phyloP scores from a whole-genome alignment of 2,888 invertebrate species.

The Parnassius glacialis region DNA sequence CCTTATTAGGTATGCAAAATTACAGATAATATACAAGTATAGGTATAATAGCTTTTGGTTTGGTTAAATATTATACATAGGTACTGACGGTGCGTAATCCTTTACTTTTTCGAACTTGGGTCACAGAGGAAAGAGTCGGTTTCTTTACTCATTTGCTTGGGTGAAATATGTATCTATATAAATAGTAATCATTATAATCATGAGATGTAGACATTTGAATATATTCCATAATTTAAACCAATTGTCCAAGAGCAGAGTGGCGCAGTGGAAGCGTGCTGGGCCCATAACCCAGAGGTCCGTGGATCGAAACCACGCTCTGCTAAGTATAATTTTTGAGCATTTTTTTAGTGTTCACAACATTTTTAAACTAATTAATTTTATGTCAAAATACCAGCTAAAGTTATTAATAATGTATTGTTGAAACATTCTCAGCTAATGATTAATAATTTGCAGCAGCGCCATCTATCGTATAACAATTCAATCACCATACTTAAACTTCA shows the following conservation, averaged over 20 bases:
- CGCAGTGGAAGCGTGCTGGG: conserved; percentile 92
- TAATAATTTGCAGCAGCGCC: conserved; percentile 9
- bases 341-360: conserved; percentile 18
- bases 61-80: too few relatives aligned
- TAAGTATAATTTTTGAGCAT: conserved; percentile 58
- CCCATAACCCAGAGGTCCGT: conserved; percentile 96
- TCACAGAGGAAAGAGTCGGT: too few relatives aligned
- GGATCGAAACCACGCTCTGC: conserved; percentile 94
- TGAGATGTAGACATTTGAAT: neutral
- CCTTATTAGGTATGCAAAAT: neutral
- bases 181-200: too few relatives aligned
- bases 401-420: too few relatives aligned
- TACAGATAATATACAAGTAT: neutral
- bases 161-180: too few relatives aligned
- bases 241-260: conserved; percentile 83
- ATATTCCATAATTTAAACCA: neutral
- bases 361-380: too few relatives aligned
- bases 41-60: neutral
- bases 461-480: conserved; percentile 12
- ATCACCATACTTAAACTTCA: too few relatives aligned
- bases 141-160: too few relatives aligned
- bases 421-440: too few relatives aligned
- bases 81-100: too few relatives aligned
- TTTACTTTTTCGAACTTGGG: too few relatives aligned
- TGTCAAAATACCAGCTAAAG: too few relatives aligned